phyloP scores from a whole-genome alignment of 2,113 vertebrate species.

The Limanda limanda region DNA sequence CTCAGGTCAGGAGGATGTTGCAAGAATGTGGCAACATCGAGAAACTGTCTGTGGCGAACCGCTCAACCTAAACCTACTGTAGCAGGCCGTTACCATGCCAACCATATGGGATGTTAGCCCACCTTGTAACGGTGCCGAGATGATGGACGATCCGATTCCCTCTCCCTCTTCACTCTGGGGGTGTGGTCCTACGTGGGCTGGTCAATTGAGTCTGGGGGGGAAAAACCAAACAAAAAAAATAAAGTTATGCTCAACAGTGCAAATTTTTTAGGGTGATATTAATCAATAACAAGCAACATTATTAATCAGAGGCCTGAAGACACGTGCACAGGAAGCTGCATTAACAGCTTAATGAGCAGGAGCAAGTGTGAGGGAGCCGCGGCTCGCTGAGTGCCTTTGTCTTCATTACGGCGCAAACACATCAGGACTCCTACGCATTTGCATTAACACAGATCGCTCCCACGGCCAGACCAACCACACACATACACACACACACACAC shows the following conservation, averaged over 20 bases:
- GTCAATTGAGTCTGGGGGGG: constrained; percentile 61
- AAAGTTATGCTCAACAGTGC: constrained; percentile 57
- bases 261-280: constrained; percentile 65
- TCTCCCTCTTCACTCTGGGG: constrained; percentile 43
- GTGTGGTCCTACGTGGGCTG: constrained; percentile 53
- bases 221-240: constrained; percentile 11
- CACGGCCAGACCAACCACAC: constrained; percentile 11
- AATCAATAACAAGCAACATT: constrained; percentile 66
- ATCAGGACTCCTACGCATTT: constrained; percentile 35
- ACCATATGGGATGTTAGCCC: constrained; percentile 74
- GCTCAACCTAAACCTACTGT: constrained; percentile 67
- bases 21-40: constrained; percentile 78
- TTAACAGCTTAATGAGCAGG: constrained; percentile 67
- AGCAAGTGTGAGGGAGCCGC: constrained; percentile 49
- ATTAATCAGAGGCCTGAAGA: constrained; percentile 75
- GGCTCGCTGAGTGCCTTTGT: constrained; percentile 50
- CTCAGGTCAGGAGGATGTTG: constrained; percentile 75
- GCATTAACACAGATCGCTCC: constrained; percentile 39
- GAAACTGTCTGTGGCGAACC: constrained; percentile 72
- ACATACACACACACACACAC: background rate
- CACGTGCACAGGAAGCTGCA: constrained; percentile 67
- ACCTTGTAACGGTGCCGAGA: constrained; percentile 75
- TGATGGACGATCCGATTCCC: constrained; percentile 73
- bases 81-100: constrained; percentile 79
- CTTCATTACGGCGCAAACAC: constrained; percentile 54